phyloP scores from a whole-genome alignment of 2,888 invertebrate species.

The Alloplasta piceator region DNA sequence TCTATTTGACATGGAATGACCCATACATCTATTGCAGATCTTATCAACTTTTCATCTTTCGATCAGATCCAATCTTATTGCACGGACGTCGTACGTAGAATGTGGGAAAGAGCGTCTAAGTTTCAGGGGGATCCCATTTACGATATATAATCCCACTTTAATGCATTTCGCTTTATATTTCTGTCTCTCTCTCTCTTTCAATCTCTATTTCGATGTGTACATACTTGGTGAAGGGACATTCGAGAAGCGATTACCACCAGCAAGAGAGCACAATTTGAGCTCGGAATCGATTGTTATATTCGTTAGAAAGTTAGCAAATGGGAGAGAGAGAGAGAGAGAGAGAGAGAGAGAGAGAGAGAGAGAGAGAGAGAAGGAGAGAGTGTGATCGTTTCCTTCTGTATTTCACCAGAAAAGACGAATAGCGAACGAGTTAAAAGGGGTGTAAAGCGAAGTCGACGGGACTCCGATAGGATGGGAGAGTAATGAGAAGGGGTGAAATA shows the following conservation, averaged over 20 bases:
- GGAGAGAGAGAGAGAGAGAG: no score
- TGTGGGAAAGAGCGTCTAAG: slow-evolving; percentile 21
- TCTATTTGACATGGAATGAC: no score
- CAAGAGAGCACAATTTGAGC: slow-evolving; percentile 32
- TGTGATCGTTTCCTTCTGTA: no score
- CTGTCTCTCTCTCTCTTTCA: not conserved
- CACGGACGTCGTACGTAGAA: not conserved
- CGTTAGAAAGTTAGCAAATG: slow-evolving; percentile 13
- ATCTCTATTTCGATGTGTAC: not conserved
- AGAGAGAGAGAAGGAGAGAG: slow-evolving; percentile 46
- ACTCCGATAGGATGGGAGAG: slow-evolving; percentile 28
- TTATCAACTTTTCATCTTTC: slow-evolving; percentile 32
- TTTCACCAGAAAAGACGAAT: slow-evolving; percentile 32
- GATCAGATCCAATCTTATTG: slow-evolving; percentile 38
- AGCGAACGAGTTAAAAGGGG: slow-evolving; percentile 13
- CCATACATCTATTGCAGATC: no score
- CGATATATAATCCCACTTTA: slow-evolving; percentile 47
- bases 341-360: slow-evolving; percentile 30
- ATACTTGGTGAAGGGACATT: slow-evolving; percentile 6
- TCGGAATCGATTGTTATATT: slow-evolving; percentile 48
- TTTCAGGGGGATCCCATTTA: slow-evolving; percentile 33
- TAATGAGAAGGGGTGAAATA: slow-evolving; percentile 28
- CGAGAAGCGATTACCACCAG: slow-evolving; percentile 51
- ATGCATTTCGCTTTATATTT: slow-evolving; percentile 38
- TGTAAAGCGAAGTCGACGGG: slow-evolving; percentile 43